Base-by-base conservation (phyloP, 1,140 invertebrate species). In the Aphis craccivora region DNA sequence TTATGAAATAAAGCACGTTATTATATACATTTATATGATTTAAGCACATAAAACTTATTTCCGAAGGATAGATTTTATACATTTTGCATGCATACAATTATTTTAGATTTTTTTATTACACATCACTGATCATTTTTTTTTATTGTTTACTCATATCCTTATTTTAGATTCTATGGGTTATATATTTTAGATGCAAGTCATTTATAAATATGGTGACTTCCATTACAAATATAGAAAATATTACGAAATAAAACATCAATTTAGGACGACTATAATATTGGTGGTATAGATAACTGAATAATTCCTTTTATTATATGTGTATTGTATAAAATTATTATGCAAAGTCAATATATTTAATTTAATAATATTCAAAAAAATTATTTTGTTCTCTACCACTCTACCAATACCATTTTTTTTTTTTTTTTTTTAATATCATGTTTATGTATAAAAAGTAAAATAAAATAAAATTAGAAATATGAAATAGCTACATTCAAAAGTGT, bases 371-470 rank as follows among this genome's bases (percentile, higher is more conserved):
- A 35, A 53, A 35, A 35, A 89, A 23, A 89, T 51, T 37, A 1
- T 11, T 55, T 90, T 55, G 35, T 60, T 51, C 30, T 25, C 30
- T 25, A 1, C 11, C 37, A 40, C n/a, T 30, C 11, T 3, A 40
- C n/a, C 30, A 88, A 88, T 53, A 35, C n/a, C n/a, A n/a, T n/a
- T n/a, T n/a, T n/a, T 35, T 1, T 20, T 76, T 76, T 76, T 76
- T n/a, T 67, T 8, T 67, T 76, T n/a, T 76, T 43, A 67, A 43
- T 9, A 8, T 60, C 30, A 43, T 25, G 25, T 67, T 60, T 18
- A 43, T 25, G 25, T 67, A n/a, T 67, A n/a, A 90, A 90, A 67
- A 60, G 14, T 55, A 90, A 90, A 35, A 43, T 43, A 43, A 90
- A 67, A 67, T 67, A 14, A 9, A 90, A 90, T 55, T 40, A 30